Evolutionary conservation across 2,888 invertebrate species (phyloP), one percentile per base, ranked within the genome.

Genomic region (Heliconius cydno): DNA sequence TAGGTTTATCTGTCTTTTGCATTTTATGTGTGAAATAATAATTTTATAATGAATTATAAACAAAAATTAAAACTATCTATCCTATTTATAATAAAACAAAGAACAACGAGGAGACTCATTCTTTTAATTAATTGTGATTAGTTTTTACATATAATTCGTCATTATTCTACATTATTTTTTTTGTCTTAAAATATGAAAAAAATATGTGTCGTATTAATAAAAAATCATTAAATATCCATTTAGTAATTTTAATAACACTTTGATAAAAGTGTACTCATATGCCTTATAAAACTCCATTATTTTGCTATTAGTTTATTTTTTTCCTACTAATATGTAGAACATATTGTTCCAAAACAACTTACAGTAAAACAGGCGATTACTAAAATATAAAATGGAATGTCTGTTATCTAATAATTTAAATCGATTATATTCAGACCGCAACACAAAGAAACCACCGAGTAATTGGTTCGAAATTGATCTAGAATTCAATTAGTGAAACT

Each of bases 401-500:
- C 52, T 52, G 19, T 19, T 52, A 52, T 19, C 19, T 52, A 52
- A 25, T 74, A 13, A 38, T 30, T 63, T 57, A 41, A 65, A 57
- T 57, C 57, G 28, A 78, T 41, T 73, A 38, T 38, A 28, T n/a
- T 76, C n/a, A 52, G 22, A 78, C 57, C 25, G 60, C 38, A 68
- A 46, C 60, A 74, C 57, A 68, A 57, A 52, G 30, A 30, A 65
- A 28, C 71, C 67, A 25, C 67, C 67, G 34, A 66, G 65, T 68
- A 74, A 74, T 78, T 74, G 46, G 34, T 67, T 74, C 28, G 67
- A 41, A 78, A 25, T 66, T 19, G 22, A 74, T 68, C 38, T 41
- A 60, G 67, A 78, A 60, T 78, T 60, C 57, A 78, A 74, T 78
- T 67, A 67, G 30, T 67, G 34, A 15, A 65, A 15, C 28, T 71